These are phyloP conservation scores for Anarrhichthys ocellatus DNA, from an alignment of 2,113 vertebrate species.

Conservation along the genomic window DNA sequence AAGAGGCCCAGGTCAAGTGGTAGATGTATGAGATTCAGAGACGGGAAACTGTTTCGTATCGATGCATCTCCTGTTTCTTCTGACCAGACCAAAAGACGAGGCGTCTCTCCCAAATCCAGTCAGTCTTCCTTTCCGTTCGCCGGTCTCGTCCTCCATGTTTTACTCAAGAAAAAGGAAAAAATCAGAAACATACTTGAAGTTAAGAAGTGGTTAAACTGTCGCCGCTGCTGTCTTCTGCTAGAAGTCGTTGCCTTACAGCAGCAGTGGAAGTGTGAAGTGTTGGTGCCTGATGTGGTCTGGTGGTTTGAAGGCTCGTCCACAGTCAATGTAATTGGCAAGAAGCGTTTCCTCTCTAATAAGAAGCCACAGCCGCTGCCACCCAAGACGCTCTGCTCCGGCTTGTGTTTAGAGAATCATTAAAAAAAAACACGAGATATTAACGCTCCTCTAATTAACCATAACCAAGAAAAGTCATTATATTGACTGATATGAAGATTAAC, in stretches of 20 bases:
- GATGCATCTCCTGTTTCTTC: not conserved
- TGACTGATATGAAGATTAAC: not conserved
- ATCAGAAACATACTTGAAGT: not conserved
- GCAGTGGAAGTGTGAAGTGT: conserved; percentile 41
- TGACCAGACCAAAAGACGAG: not conserved
- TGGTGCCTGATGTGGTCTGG: conserved; percentile 64
- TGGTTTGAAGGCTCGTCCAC: conserved; percentile 49
- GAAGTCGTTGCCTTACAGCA: not conserved
- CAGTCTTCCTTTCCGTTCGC: not conserved
- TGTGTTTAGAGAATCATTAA: conserved; percentile 2
- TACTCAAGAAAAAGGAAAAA: not conserved
- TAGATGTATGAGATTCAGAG: not conserved
- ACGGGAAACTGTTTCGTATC: not conserved
- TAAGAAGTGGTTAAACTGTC: not conserved
- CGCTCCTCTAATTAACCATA: not conserved
- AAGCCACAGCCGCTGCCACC: conserved; percentile 41
- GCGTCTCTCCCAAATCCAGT: not conserved
- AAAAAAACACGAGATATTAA: not conserved
- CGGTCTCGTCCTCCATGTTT: not conserved
- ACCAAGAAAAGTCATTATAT: not conserved
- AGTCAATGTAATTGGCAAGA: conserved; percentile 39
- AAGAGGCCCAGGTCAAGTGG: not conserved
- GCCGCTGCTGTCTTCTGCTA: not conserved
- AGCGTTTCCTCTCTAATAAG: conserved; percentile 55
- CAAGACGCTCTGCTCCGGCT: conserved; percentile 1